Evolutionary conservation across 2,888 invertebrate species (phyloP), one percentile per base, ranked within the genome.

Genomic region (Nymphalis polychloros): DNA sequence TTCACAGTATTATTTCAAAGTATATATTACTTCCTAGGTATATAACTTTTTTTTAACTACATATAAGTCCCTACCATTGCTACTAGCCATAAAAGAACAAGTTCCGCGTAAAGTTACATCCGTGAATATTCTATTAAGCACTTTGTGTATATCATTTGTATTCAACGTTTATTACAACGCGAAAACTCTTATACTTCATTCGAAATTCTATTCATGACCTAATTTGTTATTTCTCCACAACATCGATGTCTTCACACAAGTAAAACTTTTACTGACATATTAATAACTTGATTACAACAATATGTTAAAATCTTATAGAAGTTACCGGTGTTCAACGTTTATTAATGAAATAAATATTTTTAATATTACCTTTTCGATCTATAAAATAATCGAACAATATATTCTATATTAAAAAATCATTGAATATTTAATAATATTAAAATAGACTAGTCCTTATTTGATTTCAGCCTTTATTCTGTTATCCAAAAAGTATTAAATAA

Each of bases 191-290:
- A 49, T 7, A 19, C 19, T 49, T 59, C 52, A 61, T 63, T 23
- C 63, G n/a, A 60, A 53, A 71, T 69, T 71, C 69, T 59, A 64
- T 47, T 49, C 59, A 59, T 59, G 46, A 19, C 35, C 59, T 50
- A 60, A 64, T 50, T 69, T 59, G 41, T 63, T 71, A 65, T 69
- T 65, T 63, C 67, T 48, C 49, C 49, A 66, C 65, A 65, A 53
- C 63, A 53, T 52, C 7, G 67, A 13, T 59, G 67, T 67, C 60
- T 72, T 57, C 64, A 73, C 74, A 77, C 72, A 77, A 79, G 82
- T 79, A 83, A 83, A 82, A 41, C 41, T 41, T 13, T 41, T 41
- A 81, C 77, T 82, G 19, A 49, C 49, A 49, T 49, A 41, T 41
- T 41, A 13, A 13, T 41, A 41, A 13, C 13, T 41, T 41, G 2